Evolutionary conservation across 2,888 invertebrate genomes (phyloP).

Genomic region (Caenorhabditis parvicauda): DNA sequence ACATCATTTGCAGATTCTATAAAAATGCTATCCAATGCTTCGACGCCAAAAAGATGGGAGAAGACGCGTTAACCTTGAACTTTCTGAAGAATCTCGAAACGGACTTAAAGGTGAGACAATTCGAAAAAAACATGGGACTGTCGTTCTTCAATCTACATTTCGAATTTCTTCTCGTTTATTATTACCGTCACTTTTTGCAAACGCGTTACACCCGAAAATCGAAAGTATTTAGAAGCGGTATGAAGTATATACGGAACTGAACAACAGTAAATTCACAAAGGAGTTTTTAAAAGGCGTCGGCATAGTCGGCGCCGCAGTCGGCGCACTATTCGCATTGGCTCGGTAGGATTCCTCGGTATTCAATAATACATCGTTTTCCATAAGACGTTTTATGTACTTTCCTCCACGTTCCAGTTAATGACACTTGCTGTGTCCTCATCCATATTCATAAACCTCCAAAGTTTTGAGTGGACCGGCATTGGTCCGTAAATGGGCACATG

Average conservation of each 20-base stretch:
- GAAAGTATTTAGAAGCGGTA: no score
- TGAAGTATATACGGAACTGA: constrained; percentile 82
- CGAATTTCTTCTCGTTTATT: constrained; percentile 6
- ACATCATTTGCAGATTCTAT: constrained; percentile 10
- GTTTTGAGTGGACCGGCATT: no score
- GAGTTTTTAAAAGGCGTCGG: no score
- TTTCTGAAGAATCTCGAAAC: constrained; percentile 80
- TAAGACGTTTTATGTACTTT: no score
- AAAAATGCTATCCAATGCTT: constrained; percentile 35
- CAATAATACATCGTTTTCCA: no score
- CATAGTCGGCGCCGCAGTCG: no score
- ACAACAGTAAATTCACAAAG: constrained; percentile 97
- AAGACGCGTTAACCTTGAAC: constrained; percentile 85
- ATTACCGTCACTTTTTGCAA: constrained; percentile 65
- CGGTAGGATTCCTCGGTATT: no score
- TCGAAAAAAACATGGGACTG: no score
- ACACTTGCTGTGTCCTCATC: constrained; percentile 83
- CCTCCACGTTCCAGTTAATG: constrained; percentile 87
- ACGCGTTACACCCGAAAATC: no score
- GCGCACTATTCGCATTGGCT: no score
- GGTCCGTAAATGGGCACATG: no score
- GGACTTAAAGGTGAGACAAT: constrained; percentile 65
- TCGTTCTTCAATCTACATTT: constrained; percentile 4
- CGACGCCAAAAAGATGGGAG: constrained; percentile 94
- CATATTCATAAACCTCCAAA: constrained; percentile 79